phyloP scores from a whole-genome alignment of 1,140 invertebrate genomes.

The Saxidomus purpurata region DNA sequence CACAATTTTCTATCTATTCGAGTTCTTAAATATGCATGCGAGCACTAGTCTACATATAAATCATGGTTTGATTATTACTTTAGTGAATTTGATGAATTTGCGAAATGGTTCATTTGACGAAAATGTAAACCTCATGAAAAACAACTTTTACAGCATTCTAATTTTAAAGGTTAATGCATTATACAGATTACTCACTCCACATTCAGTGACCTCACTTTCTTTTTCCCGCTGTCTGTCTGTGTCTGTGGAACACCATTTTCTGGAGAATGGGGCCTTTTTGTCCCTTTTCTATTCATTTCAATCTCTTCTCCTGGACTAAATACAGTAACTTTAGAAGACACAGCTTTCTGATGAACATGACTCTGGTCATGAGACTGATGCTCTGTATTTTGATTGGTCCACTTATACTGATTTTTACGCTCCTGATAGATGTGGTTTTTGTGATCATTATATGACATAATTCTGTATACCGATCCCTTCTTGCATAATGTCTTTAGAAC shows the following conservation, averaged over 20 bases:
- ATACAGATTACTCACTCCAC: conserved; percentile 62
- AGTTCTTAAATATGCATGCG: too few species aligned
- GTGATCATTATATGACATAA: conserved; percentile 53
- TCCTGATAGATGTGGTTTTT: neutral
- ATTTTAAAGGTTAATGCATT: too few species aligned
- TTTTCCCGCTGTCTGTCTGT: neutral
- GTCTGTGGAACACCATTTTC: neutral
- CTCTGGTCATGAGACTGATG: neutral
- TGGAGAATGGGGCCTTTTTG: conserved; percentile 42
- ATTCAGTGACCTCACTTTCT: conserved; percentile 52
- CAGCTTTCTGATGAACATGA: too few species aligned
- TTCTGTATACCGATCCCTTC: conserved; percentile 58
- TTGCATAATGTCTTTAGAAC: conserved; percentile 53
- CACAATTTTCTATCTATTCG: too few species aligned
- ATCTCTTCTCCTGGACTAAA: neutral
- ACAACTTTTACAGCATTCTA: too few species aligned
- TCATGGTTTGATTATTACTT: too few species aligned
- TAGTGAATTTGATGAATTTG: too few species aligned
- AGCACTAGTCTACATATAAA: too few species aligned
- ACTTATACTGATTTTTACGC: conserved; percentile 13
- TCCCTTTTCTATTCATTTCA: conserved; percentile 14
- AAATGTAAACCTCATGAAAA: too few species aligned
- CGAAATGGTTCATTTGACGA: too few species aligned
- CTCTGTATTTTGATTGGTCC: neutral
- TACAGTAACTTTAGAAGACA: too few species aligned